Percentiles rank a stretch among this genome's conserved stretches.
Evolutionary conservation across 2,888 invertebrate genomes (phyloP).

Genomic region (Stenolophus ochropezus): DNA sequence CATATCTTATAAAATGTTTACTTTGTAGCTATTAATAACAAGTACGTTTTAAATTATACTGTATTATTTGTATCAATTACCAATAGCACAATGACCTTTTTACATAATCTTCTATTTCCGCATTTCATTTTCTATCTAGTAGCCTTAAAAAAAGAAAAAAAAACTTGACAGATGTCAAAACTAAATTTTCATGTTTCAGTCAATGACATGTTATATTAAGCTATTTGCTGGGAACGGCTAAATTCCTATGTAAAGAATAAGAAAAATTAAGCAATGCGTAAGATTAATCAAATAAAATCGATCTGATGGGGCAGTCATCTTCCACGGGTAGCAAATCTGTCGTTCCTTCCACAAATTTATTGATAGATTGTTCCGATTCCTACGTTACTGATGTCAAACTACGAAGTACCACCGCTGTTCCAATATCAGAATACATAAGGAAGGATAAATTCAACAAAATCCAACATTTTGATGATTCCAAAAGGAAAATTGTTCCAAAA

Average conservation of each 20-base stretch:
- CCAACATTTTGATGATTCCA: background rate
- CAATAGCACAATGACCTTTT: background rate
- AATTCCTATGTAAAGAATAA: constrained; percentile 1
- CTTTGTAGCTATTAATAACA: constrained; percentile 3
- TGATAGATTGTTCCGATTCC: constrained; percentile 50
- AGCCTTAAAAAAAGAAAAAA: constrained; percentile 7
- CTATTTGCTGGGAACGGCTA: constrained; percentile 10
- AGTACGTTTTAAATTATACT: constrained; percentile 8
- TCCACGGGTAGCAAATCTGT: constrained; percentile 14
- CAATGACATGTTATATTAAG: constrained; percentile 2
- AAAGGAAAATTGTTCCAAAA: background rate
- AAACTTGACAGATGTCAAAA: constrained; percentile 28
- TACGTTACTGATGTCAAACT: constrained; percentile 38
- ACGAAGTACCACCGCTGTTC: constrained; percentile 29
- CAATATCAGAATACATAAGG: constrained; percentile 54
- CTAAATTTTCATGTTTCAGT: constrained; percentile 13
- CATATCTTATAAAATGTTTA: background rate
- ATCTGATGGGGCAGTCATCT: constrained; percentile 31
- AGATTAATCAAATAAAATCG: constrained; percentile 2
- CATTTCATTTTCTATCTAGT: background rate
- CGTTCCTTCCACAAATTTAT: constrained; percentile 16
- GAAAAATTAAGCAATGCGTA: background rate
- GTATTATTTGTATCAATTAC: background rate
- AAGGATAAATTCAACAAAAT: constrained; percentile 43
- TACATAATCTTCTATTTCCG: background rate